phyloP scores from a whole-genome alignment of 2,888 invertebrate species.

The Pediacus dermestoides region DNA sequence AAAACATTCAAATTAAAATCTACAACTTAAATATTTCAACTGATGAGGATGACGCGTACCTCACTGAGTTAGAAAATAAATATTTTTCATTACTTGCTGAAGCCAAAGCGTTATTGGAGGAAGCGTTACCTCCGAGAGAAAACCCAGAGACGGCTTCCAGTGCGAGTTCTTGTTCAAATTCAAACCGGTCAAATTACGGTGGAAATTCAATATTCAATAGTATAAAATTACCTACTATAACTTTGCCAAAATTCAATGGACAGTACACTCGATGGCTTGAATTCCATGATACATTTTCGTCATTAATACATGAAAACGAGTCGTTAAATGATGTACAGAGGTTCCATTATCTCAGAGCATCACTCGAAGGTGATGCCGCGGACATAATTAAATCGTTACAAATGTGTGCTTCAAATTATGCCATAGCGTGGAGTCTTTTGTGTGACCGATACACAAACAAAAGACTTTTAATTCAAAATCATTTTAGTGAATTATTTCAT shows the following conservation, averaged over 20 bases:
- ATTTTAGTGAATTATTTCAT: conserved; percentile 22
- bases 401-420: conserved; percentile 20
- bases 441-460: conserved; percentile 22
- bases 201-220: no score
- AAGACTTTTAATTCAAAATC: conserved; percentile 20
- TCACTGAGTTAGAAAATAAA: no score
- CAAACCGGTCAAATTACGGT: no score
- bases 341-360: conserved; percentile 21
- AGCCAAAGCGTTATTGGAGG: no score
- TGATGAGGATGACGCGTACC: no score
- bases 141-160: no score
- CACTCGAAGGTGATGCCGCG: conserved; percentile 16
- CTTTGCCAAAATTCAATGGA: conserved; percentile 17
- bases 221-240: conserved; percentile 14
- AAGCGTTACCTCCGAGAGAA: no score
- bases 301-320: conserved; percentile 16
- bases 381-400: conserved; percentile 19
- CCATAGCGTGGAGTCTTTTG: conserved; percentile 19
- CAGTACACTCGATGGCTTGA: conserved; percentile 17
- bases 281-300: conserved; percentile 18
- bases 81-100: no score
- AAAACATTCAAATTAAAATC: no score
- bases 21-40: no score
- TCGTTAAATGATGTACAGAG: conserved; percentile 17
- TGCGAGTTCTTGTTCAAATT: no score